Evolutionary conservation across 2,888 invertebrate genomes (phyloP).

Genomic region (Acanthosoma haemorrhoidale): DNA sequence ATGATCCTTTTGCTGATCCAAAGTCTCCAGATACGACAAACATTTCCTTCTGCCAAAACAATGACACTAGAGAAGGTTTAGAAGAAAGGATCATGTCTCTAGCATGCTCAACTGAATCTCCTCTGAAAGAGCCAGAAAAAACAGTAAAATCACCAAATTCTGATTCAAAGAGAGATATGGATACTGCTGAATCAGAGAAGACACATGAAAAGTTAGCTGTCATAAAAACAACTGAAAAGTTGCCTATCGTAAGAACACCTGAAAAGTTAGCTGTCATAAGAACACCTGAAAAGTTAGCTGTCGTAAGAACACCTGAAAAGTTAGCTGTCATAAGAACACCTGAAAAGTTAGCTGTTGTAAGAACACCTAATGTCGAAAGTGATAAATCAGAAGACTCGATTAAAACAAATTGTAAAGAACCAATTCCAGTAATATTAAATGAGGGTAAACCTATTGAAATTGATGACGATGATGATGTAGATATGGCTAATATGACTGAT

Average conservation of each 20-base stretch:
- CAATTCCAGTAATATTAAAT: neutral
- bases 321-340: neutral
- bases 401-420: neutral
- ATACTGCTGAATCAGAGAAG: neutral
- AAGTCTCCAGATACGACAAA: slow-evolving; percentile 53
- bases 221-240: neutral
- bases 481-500: neutral
- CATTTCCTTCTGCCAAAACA: slow-evolving; percentile 49
- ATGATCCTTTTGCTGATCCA: slow-evolving; percentile 58
- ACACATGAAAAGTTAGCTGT: neutral
- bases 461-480: neutral
- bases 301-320: neutral
- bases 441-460: neutral
- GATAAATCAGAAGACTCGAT: neutral
- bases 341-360: neutral
- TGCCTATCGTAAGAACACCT: neutral
- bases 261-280: neutral
- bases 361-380: neutral
- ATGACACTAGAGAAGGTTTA: slow-evolving; percentile 41
- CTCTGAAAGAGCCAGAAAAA: slow-evolving; percentile 27
- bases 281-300: neutral
- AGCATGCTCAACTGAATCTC: slow-evolving; percentile 37
- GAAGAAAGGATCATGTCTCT: slow-evolving; percentile 41
- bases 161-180: neutral
- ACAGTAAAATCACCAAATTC: neutral